Percentiles rank a stretch among this genome's conserved stretches.
Evolutionary conservation across 2,797 vertebrate species (phyloP).

Genomic region (Falco biarmicus): DNA sequence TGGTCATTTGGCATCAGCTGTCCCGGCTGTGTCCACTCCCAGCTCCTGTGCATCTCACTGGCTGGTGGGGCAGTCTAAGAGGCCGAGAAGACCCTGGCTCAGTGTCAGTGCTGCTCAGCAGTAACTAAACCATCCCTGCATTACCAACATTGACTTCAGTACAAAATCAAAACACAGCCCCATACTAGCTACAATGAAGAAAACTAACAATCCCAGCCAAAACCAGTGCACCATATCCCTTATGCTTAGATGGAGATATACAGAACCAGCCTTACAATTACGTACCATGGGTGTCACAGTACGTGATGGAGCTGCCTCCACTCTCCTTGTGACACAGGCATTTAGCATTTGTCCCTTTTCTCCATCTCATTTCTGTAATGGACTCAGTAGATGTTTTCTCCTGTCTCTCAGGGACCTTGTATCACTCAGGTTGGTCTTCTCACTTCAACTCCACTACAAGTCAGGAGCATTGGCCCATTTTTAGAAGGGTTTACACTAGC

Average conservation of each 20-base stretch:
- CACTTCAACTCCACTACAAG: not conserved
- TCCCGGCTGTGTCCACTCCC: not conserved
- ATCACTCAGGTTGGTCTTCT: not conserved
- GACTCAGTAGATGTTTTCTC: not conserved
- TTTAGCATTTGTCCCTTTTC: not conserved
- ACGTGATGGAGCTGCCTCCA: not conserved
- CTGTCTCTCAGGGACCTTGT: not conserved
- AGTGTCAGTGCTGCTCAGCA: not conserved
- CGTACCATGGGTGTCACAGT: rapidly evolving
- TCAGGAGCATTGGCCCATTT: not conserved
- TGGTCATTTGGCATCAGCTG: not conserved
- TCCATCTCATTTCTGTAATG: not conserved
- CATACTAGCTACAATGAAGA: not conserved
- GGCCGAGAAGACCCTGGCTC: not conserved
- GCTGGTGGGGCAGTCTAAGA: rapidly evolving
- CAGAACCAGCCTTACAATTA: not conserved
- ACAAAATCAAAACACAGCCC: not conserved
- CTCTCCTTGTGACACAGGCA: not conserved
- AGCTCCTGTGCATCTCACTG: rapidly evolving
- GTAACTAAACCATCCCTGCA: rapidly evolving
- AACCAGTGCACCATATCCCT: not conserved
- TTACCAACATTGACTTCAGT: not conserved
- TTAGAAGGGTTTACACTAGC: not conserved
- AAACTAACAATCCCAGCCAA: not conserved
- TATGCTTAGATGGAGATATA: not conserved